Evolutionary conservation across 2,888 invertebrate genomes (phyloP).

Genomic region (Hedya salicella): DNA sequence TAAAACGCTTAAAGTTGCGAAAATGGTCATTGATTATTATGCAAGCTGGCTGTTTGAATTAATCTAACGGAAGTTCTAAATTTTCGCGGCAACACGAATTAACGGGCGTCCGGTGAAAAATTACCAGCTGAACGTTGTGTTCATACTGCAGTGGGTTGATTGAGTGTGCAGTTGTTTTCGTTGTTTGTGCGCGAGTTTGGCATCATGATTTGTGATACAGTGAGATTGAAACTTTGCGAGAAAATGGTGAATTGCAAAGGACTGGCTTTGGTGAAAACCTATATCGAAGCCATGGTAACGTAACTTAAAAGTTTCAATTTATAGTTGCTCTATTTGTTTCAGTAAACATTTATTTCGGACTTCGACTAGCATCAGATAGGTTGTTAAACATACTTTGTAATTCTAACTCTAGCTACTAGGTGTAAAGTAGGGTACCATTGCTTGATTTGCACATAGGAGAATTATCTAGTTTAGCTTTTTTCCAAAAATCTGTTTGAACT

Average conservation of each 20-base stretch:
- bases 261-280: constrained; percentile 72
- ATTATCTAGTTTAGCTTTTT: too few relatives aligned
- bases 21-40: constrained; percentile 26
- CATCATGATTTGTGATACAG: constrained; percentile 74
- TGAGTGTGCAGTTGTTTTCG: constrained; percentile 55
- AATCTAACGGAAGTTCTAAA: constrained; percentile 37
- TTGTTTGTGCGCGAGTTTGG: constrained; percentile 45
- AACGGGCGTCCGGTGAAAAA: constrained; percentile 70
- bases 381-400: too few relatives aligned
- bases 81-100: constrained; percentile 58
- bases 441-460: neutral
- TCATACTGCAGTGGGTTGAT: constrained; percentile 56
- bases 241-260: constrained; percentile 76
- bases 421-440: too few relatives aligned
- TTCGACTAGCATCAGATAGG: too few relatives aligned
- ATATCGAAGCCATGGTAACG: constrained; percentile 73
- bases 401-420: too few relatives aligned
- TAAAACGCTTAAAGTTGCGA: neutral
- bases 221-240: constrained; percentile 75
- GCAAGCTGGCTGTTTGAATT: constrained; percentile 28
- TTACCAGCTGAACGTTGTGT: constrained; percentile 58
- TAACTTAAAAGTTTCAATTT: neutral
- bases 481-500: too few relatives aligned
- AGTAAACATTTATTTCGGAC: too few relatives aligned
- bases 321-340: neutral